A percentile compares a stretch with the other conserved stretches of the same genome.
Evolutionary conservation across 2,888 invertebrate genomes (phyloP).

Genomic region (Elegia similella): DNA sequence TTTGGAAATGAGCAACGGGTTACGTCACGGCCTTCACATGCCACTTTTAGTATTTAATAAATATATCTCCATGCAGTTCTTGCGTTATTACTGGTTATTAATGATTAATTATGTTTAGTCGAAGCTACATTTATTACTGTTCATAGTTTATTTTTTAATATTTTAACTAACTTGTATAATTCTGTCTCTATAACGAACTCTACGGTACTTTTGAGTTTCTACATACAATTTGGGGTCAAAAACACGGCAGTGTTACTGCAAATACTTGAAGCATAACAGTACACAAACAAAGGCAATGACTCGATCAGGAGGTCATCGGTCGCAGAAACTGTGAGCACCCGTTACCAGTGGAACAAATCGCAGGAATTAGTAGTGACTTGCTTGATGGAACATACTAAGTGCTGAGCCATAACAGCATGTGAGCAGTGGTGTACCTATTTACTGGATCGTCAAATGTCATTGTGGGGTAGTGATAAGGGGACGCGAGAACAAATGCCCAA

Average conservation of each 20-base stretch:
- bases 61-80: too few species aligned
- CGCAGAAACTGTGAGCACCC: constrained; percentile 37
- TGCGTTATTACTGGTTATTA: too few species aligned
- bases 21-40: neutral
- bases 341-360: constrained; percentile 49
- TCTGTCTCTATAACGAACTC: neutral
- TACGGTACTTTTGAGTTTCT: neutral
- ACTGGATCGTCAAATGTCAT: too few species aligned
- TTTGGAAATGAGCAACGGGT: neutral
- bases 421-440: constrained; percentile 20
- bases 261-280: constrained; percentile 7
- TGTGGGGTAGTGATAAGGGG: too few species aligned
- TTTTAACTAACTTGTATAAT: too few species aligned
- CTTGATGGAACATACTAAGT: constrained; percentile 34
- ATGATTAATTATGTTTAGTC: too few species aligned
- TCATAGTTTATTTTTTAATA: too few species aligned
- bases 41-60: too few species aligned
- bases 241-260: neutral
- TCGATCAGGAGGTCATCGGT: constrained; percentile 37
- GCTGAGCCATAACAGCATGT: constrained; percentile 22
- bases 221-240: neutral
- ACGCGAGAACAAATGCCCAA: too few species aligned
- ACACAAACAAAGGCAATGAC: constrained; percentile 20
- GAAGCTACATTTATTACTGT: too few species aligned
- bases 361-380: constrained; percentile 41